phyloP scores from a whole-genome alignment of 2,888 invertebrate species.

The Netelia inedita region DNA sequence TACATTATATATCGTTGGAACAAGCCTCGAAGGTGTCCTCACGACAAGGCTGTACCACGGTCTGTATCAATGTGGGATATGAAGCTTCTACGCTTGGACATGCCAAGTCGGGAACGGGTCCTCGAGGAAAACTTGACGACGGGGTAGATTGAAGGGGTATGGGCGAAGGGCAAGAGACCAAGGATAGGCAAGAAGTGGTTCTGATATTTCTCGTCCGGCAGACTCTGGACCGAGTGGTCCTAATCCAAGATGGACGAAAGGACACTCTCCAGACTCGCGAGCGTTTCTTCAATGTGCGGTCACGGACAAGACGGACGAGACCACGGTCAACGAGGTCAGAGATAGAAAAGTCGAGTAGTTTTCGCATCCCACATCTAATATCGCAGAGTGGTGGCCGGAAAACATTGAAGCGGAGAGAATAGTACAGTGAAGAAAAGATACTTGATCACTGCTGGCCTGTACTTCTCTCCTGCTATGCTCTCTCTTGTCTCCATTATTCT shows the following conservation, averaged over 20 bases:
- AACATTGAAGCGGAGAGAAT: constrained; percentile 14
- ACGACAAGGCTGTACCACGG: background rate
- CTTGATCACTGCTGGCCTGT: constrained; percentile 66
- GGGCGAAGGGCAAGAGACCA: background rate
- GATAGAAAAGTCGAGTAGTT: constrained; percentile 62
- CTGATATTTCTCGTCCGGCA: constrained; percentile 37
- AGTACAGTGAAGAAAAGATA: constrained; percentile 44
- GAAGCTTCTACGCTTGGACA: background rate
- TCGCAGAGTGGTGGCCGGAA: constrained; percentile 65
- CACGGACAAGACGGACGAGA: constrained; percentile 53
- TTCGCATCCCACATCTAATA: constrained; percentile 66
- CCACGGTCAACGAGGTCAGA: constrained; percentile 30
- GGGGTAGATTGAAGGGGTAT: constrained; percentile 3
- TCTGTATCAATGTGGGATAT: background rate
- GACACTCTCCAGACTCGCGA: constrained; percentile 21
- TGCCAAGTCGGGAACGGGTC: background rate
- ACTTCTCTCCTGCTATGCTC: constrained; percentile 32
- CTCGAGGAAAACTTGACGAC: constrained; percentile 1
- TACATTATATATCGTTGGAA: background rate
- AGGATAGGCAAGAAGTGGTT: constrained; percentile 19
- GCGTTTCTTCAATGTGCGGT: constrained; percentile 47
- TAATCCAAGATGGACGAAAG: constrained; percentile 52
- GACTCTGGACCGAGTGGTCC: constrained; percentile 31
- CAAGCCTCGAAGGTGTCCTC: background rate
- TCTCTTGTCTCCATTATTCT: constrained; percentile 42